phyloP scores from a whole-genome alignment of 2,797 vertebrate species.

The Salarias fasciatus region DNA sequence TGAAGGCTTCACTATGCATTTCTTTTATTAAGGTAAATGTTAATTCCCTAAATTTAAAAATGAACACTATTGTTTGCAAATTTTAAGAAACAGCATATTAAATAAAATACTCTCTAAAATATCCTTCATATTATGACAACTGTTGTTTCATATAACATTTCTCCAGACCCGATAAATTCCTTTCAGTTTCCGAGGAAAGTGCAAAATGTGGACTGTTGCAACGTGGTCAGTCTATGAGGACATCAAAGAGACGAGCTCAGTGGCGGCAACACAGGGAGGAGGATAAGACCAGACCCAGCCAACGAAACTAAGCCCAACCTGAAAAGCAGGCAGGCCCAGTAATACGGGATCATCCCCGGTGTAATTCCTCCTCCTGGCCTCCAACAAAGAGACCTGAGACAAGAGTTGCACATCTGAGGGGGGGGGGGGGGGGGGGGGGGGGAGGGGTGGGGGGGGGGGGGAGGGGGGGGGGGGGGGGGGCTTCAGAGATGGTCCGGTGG shows the following conservation, averaged over 20 bases:
- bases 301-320: slow-evolving; percentile 77
- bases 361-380: slow-evolving; percentile 73
- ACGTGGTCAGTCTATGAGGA: slow-evolving; percentile 65
- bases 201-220: slow-evolving; percentile 48
- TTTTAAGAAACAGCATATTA: no score
- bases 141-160: slow-evolving; percentile 13
- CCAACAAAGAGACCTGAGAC: slow-evolving; percentile 75
- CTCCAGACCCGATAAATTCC: slow-evolving; percentile 2
- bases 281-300: slow-evolving; percentile 61
- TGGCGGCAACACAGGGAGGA: slow-evolving; percentile 65
- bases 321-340: slow-evolving; percentile 72
- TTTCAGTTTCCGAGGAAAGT: not conserved
- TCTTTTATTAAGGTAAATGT: no score
- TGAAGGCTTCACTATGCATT: no score
- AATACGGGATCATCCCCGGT: slow-evolving; percentile 81
- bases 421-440: slow-evolving; percentile 16
- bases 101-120: no score
- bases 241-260: slow-evolving; percentile 71
- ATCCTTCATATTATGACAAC: not conserved
- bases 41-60: no score
- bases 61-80: no score
- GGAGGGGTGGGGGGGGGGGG: slow-evolving; percentile 39
- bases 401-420: slow-evolving; percentile 70
- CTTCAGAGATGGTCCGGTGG: slow-evolving; percentile 62
- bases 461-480: slow-evolving; percentile 20